Evolutionary conservation across 2,797 vertebrate species (phyloP), one percentile per base, ranked within the genome.

Genomic region (Sebastes minor): DNA sequence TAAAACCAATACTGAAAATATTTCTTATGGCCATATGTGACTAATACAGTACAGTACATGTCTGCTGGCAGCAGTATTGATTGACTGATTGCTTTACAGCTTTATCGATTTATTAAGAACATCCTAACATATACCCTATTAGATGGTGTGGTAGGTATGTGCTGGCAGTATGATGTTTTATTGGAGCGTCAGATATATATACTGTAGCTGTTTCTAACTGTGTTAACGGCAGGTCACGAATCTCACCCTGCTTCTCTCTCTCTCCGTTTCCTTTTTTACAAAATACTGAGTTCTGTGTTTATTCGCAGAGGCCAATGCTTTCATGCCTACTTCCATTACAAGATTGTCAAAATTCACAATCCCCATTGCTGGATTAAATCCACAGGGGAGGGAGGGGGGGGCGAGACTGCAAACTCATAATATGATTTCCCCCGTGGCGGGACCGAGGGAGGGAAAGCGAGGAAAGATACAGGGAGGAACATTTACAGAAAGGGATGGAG

Each of bases 331-430:
- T 92, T 95, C 92, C 90, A 95, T 95, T 95, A 95, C 32, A 52
- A 94, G 94, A 96, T 93, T 95, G 94, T 94, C 88, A 89, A 91
- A 93, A 90, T 94, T 92, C 90, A 88, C 89, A 85, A 94, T 91
- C 91, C 91, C 87, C 78, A 78, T 81, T 91, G 86, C 91, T 89
- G 93, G 89, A 93, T 93, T 93, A 92, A 92, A 92, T 88, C 92
- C 87, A 89, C 70, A 71, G 81, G 86, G 90, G 91, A n/a, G n/a
- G n/a, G n/a, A n/a, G n/a, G n/a, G n/a, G 3, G 9, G 49, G 49
- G 49, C 59, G 28, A 87, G 85, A 84, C 90, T 87, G 88, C 83
- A 76, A 88, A 87, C 85, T 87, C 87, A 84, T 94, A 95, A 94
- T 94, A 85, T 92, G 93, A 95, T 95, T 96, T 95, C 93, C 93